A percentile compares a stretch with the other conserved stretches of the same genome.
Evolutionary conservation across 2,888 invertebrate species (phyloP).

Genomic region (Drosophila greeni): DNA sequence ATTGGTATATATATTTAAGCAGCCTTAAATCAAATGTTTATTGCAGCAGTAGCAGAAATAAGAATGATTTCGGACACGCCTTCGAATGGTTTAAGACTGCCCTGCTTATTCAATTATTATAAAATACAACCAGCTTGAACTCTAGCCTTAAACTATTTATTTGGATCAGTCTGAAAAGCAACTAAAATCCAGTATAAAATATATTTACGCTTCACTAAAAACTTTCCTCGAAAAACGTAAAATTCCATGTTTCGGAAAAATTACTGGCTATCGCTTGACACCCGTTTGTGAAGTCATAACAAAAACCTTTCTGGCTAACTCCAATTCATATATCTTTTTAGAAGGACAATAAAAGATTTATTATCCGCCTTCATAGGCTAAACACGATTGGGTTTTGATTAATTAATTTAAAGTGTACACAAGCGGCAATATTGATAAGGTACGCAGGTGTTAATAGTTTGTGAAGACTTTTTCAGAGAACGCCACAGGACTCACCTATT

Average conservation of each 20-base stretch:
- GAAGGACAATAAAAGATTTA: conserved; percentile 22
- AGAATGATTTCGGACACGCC: conserved; percentile 3
- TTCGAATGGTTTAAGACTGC: not conserved
- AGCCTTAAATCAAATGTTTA: conserved; percentile 21
- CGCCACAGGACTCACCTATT: conserved; percentile 28
- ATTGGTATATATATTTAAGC: conserved; percentile 7
- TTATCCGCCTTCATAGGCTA: not conserved
- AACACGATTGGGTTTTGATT: not conserved
- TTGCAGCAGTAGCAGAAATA: conserved; percentile 15
- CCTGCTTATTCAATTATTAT: not conserved
- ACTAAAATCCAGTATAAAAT: not conserved
- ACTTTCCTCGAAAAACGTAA: not conserved
- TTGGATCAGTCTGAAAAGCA: not conserved
- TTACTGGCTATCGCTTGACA: not conserved
- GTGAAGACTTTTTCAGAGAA: too few relatives aligned
- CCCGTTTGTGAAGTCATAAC: not conserved
- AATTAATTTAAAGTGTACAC: not conserved
- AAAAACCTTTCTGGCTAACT: not conserved
- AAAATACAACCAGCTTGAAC: not conserved
- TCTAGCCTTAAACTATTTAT: not conserved
- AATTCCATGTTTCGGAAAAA: not conserved
- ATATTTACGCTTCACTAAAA: not conserved
- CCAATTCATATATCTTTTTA: not conserved
- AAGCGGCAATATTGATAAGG: not conserved
- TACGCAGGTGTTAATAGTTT: not conserved